Conservation (phyloP, 2,113 vertebrate genomes). For the Recurvirostra avosetta region DNA sequence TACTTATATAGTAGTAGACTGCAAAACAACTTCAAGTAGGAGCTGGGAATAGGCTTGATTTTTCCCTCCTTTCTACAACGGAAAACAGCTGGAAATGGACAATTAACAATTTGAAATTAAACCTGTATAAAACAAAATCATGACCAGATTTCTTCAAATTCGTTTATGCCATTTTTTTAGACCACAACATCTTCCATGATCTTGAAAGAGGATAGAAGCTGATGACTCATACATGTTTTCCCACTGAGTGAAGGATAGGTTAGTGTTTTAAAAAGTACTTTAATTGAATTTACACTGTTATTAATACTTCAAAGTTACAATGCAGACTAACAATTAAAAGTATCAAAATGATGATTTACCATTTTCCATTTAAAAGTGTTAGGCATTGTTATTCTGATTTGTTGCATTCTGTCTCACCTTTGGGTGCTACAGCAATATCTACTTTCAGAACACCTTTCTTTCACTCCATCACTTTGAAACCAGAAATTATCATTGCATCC, state of each 20-base stretch:
- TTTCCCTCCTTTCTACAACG: background rate
- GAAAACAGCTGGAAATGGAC: background rate
- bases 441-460: background rate
- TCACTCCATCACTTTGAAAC: background rate
- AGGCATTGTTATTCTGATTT: accelerated
- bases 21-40: background rate
- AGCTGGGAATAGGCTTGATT: background rate
- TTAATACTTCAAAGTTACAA: background rate
- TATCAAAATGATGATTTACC: background rate
- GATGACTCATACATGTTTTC: background rate
- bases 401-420: background rate
- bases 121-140: background rate
- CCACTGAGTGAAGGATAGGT: background rate
- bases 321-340: background rate
- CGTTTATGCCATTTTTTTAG: background rate
- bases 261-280: background rate
- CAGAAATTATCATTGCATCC: background rate
- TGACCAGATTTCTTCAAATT: background rate
- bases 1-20: background rate
- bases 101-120: background rate
- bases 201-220: background rate
- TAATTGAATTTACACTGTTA: background rate
- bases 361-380: background rate
- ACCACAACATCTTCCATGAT: background rate
- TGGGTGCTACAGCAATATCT: background rate